These are phyloP conservation scores for Bergia puertoricense DNA, from an alignment of 92 coral and sea anemone genomes.

Conservation along the genomic window DNA sequence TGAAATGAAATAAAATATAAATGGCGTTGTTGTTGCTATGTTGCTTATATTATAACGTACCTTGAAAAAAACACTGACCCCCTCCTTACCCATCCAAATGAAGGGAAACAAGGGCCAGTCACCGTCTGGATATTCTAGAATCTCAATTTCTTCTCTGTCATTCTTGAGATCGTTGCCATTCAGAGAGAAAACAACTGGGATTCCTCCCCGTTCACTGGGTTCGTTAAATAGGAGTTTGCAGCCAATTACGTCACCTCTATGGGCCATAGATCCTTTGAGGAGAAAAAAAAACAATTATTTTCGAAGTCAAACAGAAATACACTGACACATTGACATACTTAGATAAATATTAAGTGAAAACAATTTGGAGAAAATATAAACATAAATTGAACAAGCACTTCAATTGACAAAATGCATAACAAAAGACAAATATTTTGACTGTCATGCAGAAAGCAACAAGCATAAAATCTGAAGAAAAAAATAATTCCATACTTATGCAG, in stretches of 20 bases:
- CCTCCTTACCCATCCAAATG: constrained; percentile 20
- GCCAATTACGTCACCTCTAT: constrained; percentile 28
- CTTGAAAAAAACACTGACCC: constrained; percentile 23
- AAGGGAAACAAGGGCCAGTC: constrained; percentile 1
- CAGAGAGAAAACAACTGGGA: constrained; percentile 36
- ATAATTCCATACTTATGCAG: too few relatives aligned
- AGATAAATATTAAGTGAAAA: too few relatives aligned
- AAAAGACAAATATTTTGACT: too few relatives aligned
- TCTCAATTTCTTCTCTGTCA: background rate
- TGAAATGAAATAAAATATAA: too few relatives aligned
- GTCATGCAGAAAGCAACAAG: too few relatives aligned
- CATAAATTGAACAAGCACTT: too few relatives aligned
- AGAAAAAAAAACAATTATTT: background rate
- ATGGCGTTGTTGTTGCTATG: background rate
- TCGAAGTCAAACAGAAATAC: too few relatives aligned
- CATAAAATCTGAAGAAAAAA: too few relatives aligned
- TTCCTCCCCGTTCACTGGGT: background rate
- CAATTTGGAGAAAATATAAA: too few relatives aligned
- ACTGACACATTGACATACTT: too few relatives aligned
- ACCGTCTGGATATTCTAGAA: background rate
- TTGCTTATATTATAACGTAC: background rate
- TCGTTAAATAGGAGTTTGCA: constrained; percentile 14
- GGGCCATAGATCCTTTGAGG: constrained; percentile 25
- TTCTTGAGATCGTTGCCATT: constrained; percentile 19
- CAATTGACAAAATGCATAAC: too few relatives aligned